Base-by-base conservation (phyloP, 92 coral and sea anemone genomes). In the Virgularia gustaviana region DNA sequence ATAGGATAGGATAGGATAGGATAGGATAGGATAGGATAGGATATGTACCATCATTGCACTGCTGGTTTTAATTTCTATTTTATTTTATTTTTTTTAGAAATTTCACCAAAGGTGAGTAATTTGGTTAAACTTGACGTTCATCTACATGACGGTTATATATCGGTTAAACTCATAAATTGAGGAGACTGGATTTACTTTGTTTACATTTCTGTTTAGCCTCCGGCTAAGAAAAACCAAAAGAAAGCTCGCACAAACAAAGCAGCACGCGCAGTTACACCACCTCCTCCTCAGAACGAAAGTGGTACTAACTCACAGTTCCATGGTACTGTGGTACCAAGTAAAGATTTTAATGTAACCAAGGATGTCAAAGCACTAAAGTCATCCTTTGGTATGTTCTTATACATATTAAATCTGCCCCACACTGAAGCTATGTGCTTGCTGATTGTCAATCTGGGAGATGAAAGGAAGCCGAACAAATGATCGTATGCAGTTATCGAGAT, bases 41-140 rank as follows among this genome's bases (percentile, higher is more conserved):
- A n/a, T n/a, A n/a, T n/a, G n/a, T n/a, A n/a, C n/a, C n/a, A n/a
- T n/a, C n/a, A n/a, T n/a, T n/a, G n/a, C n/a, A n/a, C n/a, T n/a
- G n/a, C n/a, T n/a, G n/a, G n/a, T n/a, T 30, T 57, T 28, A 9
- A 30, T 57, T 15, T 55, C 32, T 0, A 55, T 9, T 55, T 0
- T 3, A 27, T 55, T 55, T 55, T 55, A 8, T 51, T 51, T 32
- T 63, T 44, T 15, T 44, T 22, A 41, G 44, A 56, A 65, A 44
- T 65, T 65, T 65, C 36, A n/a, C 72, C 72, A 11, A 65, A 65
- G 72, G 72, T 65, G 44, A 65, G 72, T 63, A n/a, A n/a, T 20
- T 36, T 36, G 0, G 2, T 36, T 51, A 1, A 16, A 51, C 1
- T 16, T 1, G 4, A n/a, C n/a, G n/a, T n/a, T n/a, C n/a, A n/a